Evolutionary conservation across 2,888 invertebrate genomes (phyloP), one percentile per base, ranked within the genome.

Genomic region (Cheilosia variabilis): DNA sequence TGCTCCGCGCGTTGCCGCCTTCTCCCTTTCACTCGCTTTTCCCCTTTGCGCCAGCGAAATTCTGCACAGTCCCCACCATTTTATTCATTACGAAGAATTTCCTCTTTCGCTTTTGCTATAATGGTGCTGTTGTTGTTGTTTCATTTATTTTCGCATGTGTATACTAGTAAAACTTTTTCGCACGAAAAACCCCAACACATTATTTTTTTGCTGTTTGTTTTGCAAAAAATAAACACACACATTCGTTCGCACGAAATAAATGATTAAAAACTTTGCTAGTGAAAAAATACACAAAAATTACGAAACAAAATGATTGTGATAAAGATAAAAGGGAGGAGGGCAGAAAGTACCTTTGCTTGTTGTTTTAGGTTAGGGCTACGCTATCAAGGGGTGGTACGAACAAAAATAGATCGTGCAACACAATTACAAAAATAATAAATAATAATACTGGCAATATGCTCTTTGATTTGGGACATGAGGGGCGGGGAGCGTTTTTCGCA

Each of bases 41-140:
- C 76, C 43, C 76, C 58, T 34, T 19, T 63, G 73, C 66, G 50
- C 57, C 55, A 43, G 60, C 43, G 19, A 60, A 76, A 50, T 62
- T 58, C 45, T 37, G 53, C 58, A 34, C 69, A 50, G 19, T 47
- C 22, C 65, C 27, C 53, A 52, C 22, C 31, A 17, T 17, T 65
- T 52, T 52, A 58, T 80, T 68, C 66, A 73, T 73, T 73, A n/a
- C n/a, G n/a, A 80, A 68, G 73, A 80, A 68, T 80, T 80, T 80
- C 66, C 68, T 80, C 66, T 73, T 66, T 66, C 47, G 50, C 58
- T 63, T 41, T 31, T 68, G 45, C 17, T 17, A 50, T 50, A 27
- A 24, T 63, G 57, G 34, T 47, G n/a, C 62, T 62, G 60, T 63
- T 47, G 45, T 63, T 47, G 45, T 73, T 43, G 19, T 52, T 63